Base-by-base conservation (phyloP, 2,888 invertebrate genomes). In the Dolichomitus sp. region DNA sequence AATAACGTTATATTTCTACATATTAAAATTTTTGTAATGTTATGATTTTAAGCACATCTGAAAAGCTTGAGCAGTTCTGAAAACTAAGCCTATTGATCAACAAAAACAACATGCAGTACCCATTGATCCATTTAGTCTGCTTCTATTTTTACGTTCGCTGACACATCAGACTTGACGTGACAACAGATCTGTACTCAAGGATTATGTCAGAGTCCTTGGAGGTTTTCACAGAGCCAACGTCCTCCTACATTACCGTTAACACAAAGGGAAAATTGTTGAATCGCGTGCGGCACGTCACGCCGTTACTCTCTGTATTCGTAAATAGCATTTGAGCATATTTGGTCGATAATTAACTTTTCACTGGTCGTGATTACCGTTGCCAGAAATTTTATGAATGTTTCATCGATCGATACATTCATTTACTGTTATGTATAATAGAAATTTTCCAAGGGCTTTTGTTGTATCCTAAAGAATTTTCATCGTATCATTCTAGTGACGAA, bases 221-320 rank as follows among this genome's bases (percentile, higher is more conserved):
- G 77, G 52, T 52, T 66, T 66, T 81, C 52, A 73, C 52, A 61
- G 73, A 68, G 80, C 54, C 77, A 81, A 80, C 59, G 80, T 73
- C 66, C 68, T 80, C 61, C 54, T 54, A 73, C 57, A 70, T 66
- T 50, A 50, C 42, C 40, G 17, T 17, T 19, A 57, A 57, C 48
- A 70, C 65, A 82, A 70, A 74, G 78, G 69, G 74, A 78, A 78
- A 82, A 82, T 82, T 54, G 48, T 65, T 40, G 65, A 57, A 82
- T 82, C 74, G 82, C 82, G 78, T 82, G 82, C 52, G 37, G 69
- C 82, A 70, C 74, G 82, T 57, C 42, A 63, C 69, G 42, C 68
- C 37, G 48, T 42, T 27, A 69, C 52, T 52, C n/a, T 54, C n/a
- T 17, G 17, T 33, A 27, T 77, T 37, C 45, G 33, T 42, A 33